Evolutionary conservation across 2,113 vertebrate species (phyloP).

Genomic region (Opisthocomus hoazin): DNA sequence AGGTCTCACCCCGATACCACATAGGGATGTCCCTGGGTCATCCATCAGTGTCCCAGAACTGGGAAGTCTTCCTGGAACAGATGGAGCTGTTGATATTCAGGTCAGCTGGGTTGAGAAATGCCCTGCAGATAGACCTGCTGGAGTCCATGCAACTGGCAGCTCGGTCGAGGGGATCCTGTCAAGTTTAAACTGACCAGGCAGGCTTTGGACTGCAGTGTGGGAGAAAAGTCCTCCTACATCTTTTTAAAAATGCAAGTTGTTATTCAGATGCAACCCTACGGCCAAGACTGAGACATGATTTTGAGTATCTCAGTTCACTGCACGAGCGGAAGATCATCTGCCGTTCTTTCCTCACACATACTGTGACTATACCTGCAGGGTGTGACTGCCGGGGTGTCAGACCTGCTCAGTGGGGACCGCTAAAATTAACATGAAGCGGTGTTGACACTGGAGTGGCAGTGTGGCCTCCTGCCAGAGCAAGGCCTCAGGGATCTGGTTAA

Average conservation of each 20-base stretch:
- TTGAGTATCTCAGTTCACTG: neutral
- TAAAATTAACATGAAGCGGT: neutral
- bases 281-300: neutral
- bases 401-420: neutral
- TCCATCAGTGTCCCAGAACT: accelerated
- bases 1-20: neutral
- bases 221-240: neutral
- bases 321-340: neutral
- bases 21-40: neutral
- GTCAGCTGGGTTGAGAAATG: neutral
- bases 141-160: accelerated
- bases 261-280: neutral
- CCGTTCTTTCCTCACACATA: neutral
- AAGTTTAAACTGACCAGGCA: neutral
- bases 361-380: neutral
- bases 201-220: neutral
- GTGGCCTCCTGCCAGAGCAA: neutral
- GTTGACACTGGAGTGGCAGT: neutral
- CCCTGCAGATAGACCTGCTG: neutral
- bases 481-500: neutral
- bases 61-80: neutral
- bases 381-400: neutral
- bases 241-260: neutral
- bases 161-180: accelerated
- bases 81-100: neutral